A percentile compares a stretch with the other conserved stretches of the same genome.
Evolutionary conservation across 2,888 invertebrate species (phyloP).

Genomic region (Leptogaster cylindrica): DNA sequence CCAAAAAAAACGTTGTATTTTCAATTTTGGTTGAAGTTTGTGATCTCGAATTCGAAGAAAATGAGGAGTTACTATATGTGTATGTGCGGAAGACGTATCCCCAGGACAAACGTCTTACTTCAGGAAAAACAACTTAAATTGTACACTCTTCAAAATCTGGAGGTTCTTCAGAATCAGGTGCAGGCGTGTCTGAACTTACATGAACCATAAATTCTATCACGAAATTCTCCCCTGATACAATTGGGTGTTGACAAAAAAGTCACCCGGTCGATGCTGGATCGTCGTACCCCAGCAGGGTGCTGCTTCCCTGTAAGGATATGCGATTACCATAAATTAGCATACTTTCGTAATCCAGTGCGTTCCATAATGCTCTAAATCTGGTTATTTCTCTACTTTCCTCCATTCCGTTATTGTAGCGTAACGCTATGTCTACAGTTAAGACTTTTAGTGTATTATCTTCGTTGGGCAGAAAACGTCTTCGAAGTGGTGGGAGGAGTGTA

Average conservation of each 20-base stretch:
- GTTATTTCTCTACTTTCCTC: constrained; percentile 19
- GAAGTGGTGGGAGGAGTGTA: background rate
- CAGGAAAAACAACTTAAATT: too few relatives aligned
- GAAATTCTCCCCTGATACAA: background rate
- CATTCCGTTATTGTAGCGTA: constrained; percentile 29
- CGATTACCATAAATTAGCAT: constrained; percentile 41
- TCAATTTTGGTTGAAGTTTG: too few relatives aligned
- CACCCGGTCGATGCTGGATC: too few relatives aligned
- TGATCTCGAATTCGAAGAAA: too few relatives aligned
- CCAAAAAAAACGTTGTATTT: too few relatives aligned
- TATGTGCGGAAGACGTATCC: too few relatives aligned
- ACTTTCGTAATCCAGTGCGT: constrained; percentile 36
- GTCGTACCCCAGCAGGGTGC: background rate
- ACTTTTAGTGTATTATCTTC: constrained; percentile 23
- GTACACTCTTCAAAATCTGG: too few relatives aligned
- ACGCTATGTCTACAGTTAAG: constrained; percentile 28
- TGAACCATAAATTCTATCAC: constrained; percentile 18
- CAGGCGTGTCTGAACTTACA: background rate
- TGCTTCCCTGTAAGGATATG: constrained; percentile 3
- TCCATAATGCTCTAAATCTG: constrained; percentile 31
- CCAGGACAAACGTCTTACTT: too few relatives aligned
- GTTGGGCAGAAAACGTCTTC: background rate
- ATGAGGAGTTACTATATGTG: too few relatives aligned
- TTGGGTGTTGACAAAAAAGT: constrained; percentile 16
- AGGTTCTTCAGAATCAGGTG: background rate